Base-by-base conservation (phyloP, 2,113 vertebrate species). In the Circaetus cinerascens region DNA sequence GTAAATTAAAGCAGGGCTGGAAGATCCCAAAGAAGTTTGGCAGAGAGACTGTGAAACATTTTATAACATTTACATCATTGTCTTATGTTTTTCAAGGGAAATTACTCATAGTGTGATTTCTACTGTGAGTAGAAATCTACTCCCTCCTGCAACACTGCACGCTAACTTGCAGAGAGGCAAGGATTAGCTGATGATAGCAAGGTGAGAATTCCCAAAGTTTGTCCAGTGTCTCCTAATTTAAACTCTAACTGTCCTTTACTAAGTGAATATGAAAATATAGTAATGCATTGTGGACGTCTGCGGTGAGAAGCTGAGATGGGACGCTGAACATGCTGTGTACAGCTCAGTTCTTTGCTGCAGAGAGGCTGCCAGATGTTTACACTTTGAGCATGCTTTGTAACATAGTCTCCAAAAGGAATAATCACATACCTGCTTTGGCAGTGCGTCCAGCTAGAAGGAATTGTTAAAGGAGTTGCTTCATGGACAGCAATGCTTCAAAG, bases 61-160 rank as follows among this genome's bases (percentile, higher is more conserved):
- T 94, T 96, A 84, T 93, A 89, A 87, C 88, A 94, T 97, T 94
- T 97, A 97, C 94, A 96, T 97, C 95, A 97, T 92, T 95, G 94
- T 95, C 82, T 96, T 95, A 88, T 94, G 92, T 90, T 97, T 97
- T 97, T 90, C 90, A 96, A 97, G 82, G 95, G 95, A 97, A 96
- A 96, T 97, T 96, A 97, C 96, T 95, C 97, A 97, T 80, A 89
- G 73, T n/a, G 43, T 59, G 76, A 91, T 88, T 94, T 92, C 64
- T 95, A 72, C 86, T 67, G 75, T 67, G n/a, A 86, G 50, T 38
- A 84, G 69, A 95, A 91, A 87, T 88, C 43, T 73, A 38, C 46
- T 75, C 88, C 34, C 56, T 96, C 88, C 56, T 91, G 34, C 9
- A 4, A 76, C 69, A 64, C 69, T 34, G 32, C 68, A 75, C 0